These are phyloP conservation scores for Urocynchramus pylzowi DNA, from an alignment of 2,113 vertebrate species.

Conservation along the genomic window DNA sequence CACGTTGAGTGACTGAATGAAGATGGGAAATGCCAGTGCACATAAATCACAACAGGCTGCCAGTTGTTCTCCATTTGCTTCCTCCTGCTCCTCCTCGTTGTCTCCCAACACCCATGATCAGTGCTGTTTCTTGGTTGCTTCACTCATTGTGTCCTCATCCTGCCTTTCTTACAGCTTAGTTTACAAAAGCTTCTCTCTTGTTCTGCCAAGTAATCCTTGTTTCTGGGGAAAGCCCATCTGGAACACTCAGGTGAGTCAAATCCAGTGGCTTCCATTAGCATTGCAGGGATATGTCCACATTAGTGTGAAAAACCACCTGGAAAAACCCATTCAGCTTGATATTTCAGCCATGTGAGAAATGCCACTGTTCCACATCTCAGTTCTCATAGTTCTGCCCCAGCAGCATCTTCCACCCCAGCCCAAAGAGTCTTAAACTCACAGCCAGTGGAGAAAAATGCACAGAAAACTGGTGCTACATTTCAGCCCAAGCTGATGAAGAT, in stretches of 20 bases:
- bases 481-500: neutral
- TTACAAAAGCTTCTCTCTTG: neutral
- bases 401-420: neutral
- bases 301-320: neutral
- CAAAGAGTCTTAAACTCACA: neutral
- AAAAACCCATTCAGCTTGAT: neutral
- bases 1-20: neutral
- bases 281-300: neutral
- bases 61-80: conserved; percentile 24
- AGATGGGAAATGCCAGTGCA: conserved; percentile 13
- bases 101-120: neutral
- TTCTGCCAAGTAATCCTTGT: neutral
- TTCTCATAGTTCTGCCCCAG: neutral
- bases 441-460: neutral
- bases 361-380: neutral
- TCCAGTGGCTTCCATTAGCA: neutral
- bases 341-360: neutral
- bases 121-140: neutral
- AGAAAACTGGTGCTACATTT: neutral
- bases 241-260: neutral
- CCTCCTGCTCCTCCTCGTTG: neutral
- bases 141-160: neutral
- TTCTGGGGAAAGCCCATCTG: neutral
- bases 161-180: neutral
- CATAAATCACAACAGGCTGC: conserved; percentile 7